Base-by-base conservation (phyloP, 2,888 invertebrate species). In the Pseudococcus longispinus region DNA sequence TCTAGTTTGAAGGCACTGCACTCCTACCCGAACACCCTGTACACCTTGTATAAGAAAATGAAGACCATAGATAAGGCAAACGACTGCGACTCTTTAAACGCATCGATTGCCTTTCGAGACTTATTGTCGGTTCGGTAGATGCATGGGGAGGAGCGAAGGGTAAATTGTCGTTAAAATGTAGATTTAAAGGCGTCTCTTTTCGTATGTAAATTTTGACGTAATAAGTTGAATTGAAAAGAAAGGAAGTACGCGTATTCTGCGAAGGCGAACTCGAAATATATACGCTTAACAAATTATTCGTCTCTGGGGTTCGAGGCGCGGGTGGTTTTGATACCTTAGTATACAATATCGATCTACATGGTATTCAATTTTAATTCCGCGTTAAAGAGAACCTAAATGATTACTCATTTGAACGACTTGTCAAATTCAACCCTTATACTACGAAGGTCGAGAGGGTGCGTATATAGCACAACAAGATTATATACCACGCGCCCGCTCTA, bases 171-270 rank as follows among this genome's bases (percentile, higher is more conserved):
- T 70, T 70, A 70, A 70, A 70, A 70, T 29, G 29, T 26, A 70
- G 26, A 65, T 65, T 65, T 65, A 65, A 37, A 65, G 29, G 70
- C 29, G 29, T 70, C 70, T 70, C 70, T 70, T 70, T 70, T 70
- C 70, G 29, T 70, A 70, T 70, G 70, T 70, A 70, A 70, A 70
- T 70, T 70, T 70, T 70, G 29, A 29, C 70, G 70, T 70, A 70
- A 70, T 70, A 70, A 70, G 70, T 18, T 70, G 60, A 70, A 70
- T 29, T 29, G 70, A 70, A 70, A 26, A 70, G 26, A 70, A 70
- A 32, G 29, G 29, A 15, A 70, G 70, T 26, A 70, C 60, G 60
- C 23, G 23, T 60, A 23, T 23, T 60, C 8, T 20, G 60, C 23
- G 60, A 20, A 18, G n/a, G 11, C 23, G 23, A 60, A 60, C 6